Conservation (phyloP, 2,113 vertebrate species). For the Neogobius melanostomus region DNA sequence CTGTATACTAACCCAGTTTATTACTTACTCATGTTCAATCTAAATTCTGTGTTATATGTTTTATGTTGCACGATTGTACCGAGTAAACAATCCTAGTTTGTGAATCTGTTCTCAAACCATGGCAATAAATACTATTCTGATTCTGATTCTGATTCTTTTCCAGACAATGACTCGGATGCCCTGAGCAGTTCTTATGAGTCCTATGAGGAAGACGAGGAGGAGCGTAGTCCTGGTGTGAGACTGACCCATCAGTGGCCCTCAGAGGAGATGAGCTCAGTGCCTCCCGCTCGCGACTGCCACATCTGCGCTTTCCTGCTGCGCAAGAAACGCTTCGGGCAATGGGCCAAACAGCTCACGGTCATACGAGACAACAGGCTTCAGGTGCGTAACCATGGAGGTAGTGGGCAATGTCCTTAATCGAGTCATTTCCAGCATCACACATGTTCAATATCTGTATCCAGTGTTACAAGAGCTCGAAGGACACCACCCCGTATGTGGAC, state of each 20-base stretch:
- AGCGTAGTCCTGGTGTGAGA: slow-evolving; percentile 75
- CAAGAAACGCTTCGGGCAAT: slow-evolving; percentile 97
- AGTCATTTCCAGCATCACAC: not conserved
- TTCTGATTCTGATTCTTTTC: not conserved
- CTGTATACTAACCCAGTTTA: no score
- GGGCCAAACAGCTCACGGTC: slow-evolving; percentile 95
- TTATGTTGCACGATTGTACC: no score
- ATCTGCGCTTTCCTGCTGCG: slow-evolving; percentile 95
- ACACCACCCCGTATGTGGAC: slow-evolving; percentile 86
- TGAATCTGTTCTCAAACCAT: no score
- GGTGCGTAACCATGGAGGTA: slow-evolving; percentile 65
- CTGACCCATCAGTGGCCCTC: slow-evolving; percentile 94
- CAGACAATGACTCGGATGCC: slow-evolving; percentile 95
- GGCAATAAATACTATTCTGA: no score
- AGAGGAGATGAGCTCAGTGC: slow-evolving; percentile 86
- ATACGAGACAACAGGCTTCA: slow-evolving; percentile 91
- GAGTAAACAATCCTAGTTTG: no score
- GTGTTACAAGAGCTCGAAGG: slow-evolving; percentile 98
- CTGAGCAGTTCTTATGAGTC: slow-evolving; percentile 98
- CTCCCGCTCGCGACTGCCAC: slow-evolving; percentile 88
- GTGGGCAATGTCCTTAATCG: not conserved
- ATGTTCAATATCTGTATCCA: slow-evolving; percentile 42
- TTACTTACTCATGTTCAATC: no score
- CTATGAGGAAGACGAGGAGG: slow-evolving; percentile 95
- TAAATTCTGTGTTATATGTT: no score